Evolutionary conservation across 1,140 invertebrate species (phyloP), one percentile per base, ranked within the genome.

Genomic region (Ostrea edulis): DNA sequence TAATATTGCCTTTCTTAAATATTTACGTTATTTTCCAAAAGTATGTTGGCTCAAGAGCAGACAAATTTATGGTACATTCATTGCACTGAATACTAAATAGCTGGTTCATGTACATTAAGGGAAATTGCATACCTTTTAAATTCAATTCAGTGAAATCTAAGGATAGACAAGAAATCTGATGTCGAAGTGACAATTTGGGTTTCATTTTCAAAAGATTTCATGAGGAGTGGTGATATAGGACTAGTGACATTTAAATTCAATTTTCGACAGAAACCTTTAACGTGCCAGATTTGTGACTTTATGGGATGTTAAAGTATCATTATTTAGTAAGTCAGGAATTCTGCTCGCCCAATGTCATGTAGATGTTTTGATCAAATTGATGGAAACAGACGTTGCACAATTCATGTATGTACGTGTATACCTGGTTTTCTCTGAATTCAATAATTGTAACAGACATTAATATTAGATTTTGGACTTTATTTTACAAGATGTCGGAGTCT

Each of bases 401-500:
- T 77, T 12, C 25, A 62, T 62, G 58, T n/a, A 20, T 62, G 58
- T 62, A 20, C n/a, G 12, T 62, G 58, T 5, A n/a, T n/a, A 20
- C 35, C 35, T 5, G 1, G 35, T 44, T 44, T 44, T 44, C 35
- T 44, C 35, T 2, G 5, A 44, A 44, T 44, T 2, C 35, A 44
- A 44, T 44, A 44, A 44, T 44, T 44, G 5, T 44, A 4, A 51
- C 17, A 54, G 35, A 35, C 22, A 9, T n/a, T 51, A 25, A n/a
- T 20, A 14, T 14, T 29, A 14, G 44, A 51, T 82, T 14, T 83
- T 83, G 53, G 53, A 83, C 44, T 83, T 52, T 53, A 22, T 83
- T 52, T 83, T 53, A 83, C 53, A 83, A 54, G 82, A 83, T 83
- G 82, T 83, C 82, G 20, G 82, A 83, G 14, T 86, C 85, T 25